Base-by-base conservation (phyloP, 1,140 invertebrate genomes). In the Zeugodacus cucurbitae region DNA sequence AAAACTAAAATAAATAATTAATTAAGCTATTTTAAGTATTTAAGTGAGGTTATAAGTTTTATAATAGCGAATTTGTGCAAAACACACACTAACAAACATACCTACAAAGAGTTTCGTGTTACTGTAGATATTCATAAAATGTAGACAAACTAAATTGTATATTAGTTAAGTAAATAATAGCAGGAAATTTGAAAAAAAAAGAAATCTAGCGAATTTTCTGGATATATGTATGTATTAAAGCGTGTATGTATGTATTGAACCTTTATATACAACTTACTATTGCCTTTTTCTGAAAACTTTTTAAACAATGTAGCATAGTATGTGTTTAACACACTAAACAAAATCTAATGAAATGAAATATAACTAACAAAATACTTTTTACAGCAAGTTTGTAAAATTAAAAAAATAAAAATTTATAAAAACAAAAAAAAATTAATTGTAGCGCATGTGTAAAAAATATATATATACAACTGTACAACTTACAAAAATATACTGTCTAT, bases 231-330 rank as follows among this genome's bases (percentile, higher is more conserved):
- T 82, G 29, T 82, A 41, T 82, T 54, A 11, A 82, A 32, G 64
- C 1, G 44, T 48, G 41, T 48, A 54, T 82, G 74, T 74, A 74
- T 74, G 70, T 48, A 82, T 82, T 14, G 41, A 82, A 82, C 14
- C 41, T 62, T 62, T 82, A 82, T 82, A 82, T 82, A 82, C 74
- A 82, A 82, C 74, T 82, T 82, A 82, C 74, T 82, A 82, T 82
- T 82, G 74, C 74, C 74, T 82, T 82, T 70, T 82, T 54, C 74
- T 54, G 74, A 82, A 48, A 82, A 48, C 37, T 82, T 82, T 54
- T 54, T 29, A 82, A 82, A 82, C 48, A 8, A 82, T 82, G 0
- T 82, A 82, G 41, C 74, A 44, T 82, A 82, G 74, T 7, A 82
- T 48, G 74, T 82, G 74, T 48, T 82, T 48, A 82, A 82, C 74